Percentiles rank a stretch among this genome's conserved stretches.
phyloP scores from a whole-genome alignment of 2,797 vertebrate species.

The Buphagus erythrorhynchus region DNA sequence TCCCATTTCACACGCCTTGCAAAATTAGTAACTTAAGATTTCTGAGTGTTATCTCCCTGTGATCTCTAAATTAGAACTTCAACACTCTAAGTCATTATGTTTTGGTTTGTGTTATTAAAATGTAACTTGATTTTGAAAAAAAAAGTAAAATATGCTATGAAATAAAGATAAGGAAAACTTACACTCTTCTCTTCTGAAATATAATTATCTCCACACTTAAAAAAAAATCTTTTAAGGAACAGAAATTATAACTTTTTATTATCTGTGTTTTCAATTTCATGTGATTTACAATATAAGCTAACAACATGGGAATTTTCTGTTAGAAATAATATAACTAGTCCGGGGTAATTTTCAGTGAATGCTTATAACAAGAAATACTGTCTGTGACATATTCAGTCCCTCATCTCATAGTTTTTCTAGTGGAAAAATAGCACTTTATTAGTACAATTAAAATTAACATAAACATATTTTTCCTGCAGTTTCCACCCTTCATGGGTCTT shows the following conservation, averaged over 20 bases:
- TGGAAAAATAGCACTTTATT: neutral
- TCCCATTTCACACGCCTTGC: neutral
- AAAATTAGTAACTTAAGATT: neutral
- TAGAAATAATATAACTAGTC: neutral
- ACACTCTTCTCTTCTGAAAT: neutral
- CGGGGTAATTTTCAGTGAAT: neutral
- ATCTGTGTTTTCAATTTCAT: neutral
- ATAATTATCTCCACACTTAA: rapidly evolving
- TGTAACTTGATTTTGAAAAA: neutral
- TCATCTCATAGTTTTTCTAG: neutral
- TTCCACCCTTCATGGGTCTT: neutral
- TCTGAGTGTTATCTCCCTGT: neutral
- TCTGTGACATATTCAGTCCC: neutral
- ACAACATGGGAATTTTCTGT: neutral
- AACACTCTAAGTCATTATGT: neutral
- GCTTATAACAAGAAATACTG: neutral
- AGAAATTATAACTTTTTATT: neutral
- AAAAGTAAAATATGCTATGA: neutral
- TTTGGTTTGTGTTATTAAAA: neutral
- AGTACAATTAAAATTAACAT: neutral
- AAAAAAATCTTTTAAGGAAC: neutral
- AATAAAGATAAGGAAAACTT: neutral
- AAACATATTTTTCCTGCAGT: neutral
- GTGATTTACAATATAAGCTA: neutral
- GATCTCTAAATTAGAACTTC: neutral